phyloP scores from a whole-genome alignment of 2,888 invertebrate genomes.

The Taphrorychus bicolor region DNA sequence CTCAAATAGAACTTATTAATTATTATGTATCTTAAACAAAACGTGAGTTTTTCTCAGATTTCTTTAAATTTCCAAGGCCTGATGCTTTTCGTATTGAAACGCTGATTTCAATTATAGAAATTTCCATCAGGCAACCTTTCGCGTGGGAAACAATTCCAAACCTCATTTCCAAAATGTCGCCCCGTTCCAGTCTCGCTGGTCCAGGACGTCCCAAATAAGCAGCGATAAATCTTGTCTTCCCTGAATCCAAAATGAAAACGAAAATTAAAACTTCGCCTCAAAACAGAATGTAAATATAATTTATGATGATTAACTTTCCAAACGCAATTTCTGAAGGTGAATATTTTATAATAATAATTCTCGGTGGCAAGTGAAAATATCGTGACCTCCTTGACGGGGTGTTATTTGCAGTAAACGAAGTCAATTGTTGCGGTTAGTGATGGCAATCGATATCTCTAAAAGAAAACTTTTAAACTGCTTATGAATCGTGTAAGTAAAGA shows the following conservation, averaged over 20 bases:
- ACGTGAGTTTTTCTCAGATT: too few relatives aligned
- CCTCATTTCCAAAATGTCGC: neutral
- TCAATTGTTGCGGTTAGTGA: conserved; percentile 23
- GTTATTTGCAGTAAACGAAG: conserved; percentile 10
- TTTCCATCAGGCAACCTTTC: neutral
- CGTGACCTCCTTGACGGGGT: neutral
- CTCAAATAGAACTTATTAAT: too few relatives aligned
- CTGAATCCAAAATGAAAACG: conserved; percentile 4
- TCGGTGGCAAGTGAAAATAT: neutral
- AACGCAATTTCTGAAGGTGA: neutral
- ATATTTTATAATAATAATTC: neutral
- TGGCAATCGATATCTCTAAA: conserved; percentile 16
- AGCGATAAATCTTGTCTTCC: neutral
- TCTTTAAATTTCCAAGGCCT: too few relatives aligned
- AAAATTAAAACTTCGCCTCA: conserved; percentile 2
- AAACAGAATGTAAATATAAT: conserved; percentile 6
- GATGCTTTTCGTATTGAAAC: neutral
- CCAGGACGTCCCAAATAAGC: neutral
- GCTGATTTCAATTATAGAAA: neutral
- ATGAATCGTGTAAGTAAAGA: neutral
- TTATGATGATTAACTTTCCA: conserved; percentile 3
- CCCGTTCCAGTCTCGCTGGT: neutral
- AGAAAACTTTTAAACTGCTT: neutral
- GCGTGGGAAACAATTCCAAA: neutral
- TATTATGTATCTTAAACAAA: too few relatives aligned